Evolutionary conservation across 2,113 vertebrate genomes (phyloP).

Genomic region (Echinops telfairi): DNA sequence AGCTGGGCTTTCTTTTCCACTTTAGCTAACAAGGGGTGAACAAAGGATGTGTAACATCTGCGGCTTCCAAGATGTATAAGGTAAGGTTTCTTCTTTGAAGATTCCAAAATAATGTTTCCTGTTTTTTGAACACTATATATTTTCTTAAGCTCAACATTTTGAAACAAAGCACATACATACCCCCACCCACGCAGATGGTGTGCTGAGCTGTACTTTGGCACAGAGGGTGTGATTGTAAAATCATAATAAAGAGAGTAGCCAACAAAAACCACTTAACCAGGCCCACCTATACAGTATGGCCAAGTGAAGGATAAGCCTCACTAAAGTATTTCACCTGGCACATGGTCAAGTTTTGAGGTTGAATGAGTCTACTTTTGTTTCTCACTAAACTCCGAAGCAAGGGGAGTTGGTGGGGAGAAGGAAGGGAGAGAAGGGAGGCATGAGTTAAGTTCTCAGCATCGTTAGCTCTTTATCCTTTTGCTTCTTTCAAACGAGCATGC

Average conservation of each 20-base stretch:
- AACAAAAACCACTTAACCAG: conserved; percentile 72
- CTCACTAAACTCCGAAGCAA: conserved; percentile 65
- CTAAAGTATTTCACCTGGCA: conserved; percentile 68
- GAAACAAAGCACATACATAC: conserved; percentile 28
- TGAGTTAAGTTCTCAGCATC: conserved; percentile 62
- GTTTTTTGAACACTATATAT: background rate
- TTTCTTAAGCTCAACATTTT: conserved; percentile 55
- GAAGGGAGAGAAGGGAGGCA: background rate
- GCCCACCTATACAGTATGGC: conserved; percentile 69
- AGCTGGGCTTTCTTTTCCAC: background rate
- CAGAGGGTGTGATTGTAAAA: conserved; percentile 61
- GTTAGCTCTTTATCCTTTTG: conserved; percentile 42
- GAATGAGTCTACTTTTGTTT: conserved; percentile 67
- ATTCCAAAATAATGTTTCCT: conserved; percentile 38
- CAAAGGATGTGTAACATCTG: background rate
- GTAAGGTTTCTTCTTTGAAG: background rate
- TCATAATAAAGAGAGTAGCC: conserved; percentile 62
- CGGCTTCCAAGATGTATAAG: background rate
- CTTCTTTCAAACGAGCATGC: conserved; percentile 69
- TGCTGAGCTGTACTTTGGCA: conserved; percentile 63
- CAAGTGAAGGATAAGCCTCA: background rate
- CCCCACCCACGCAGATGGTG: background rate
- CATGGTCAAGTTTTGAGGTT: conserved; percentile 5
- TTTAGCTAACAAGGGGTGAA: background rate
- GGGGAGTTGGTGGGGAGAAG: background rate